Conservation (phyloP, 2,797 vertebrate genomes). For the Poeciliopsis gracilis region DNA sequence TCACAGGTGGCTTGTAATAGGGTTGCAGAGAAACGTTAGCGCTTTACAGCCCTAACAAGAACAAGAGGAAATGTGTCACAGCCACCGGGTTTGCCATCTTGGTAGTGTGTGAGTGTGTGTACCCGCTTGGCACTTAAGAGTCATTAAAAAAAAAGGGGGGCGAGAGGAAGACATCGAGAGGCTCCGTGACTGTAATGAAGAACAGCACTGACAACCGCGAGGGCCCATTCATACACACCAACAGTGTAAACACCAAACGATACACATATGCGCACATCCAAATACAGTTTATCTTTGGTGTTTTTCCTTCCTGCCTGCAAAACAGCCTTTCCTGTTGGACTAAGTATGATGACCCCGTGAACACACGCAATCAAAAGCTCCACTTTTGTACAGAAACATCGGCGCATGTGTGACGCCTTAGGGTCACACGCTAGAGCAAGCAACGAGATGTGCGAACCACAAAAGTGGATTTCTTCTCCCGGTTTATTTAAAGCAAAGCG, state of each 20-base stretch:
- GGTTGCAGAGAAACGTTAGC: conserved; percentile 42
- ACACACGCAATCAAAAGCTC: conserved; percentile 32
- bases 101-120: conserved; percentile 34
- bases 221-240: conserved; percentile 51
- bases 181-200: conserved; percentile 73
- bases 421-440: conserved; percentile 34
- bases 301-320: conserved; percentile 41
- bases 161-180: conserved; percentile 66
- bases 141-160: conserved; percentile 80
- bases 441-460: conserved; percentile 39
- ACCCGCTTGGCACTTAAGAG: conserved; percentile 73
- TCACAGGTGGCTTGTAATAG: conserved; percentile 53
- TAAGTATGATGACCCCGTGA: conserved; percentile 58
- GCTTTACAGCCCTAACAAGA: conserved; percentile 54
- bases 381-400: conserved; percentile 52
- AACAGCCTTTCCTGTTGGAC: conserved; percentile 51
- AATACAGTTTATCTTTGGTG: conserved; percentile 60
- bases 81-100: conserved; percentile 63
- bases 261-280: conserved; percentile 49
- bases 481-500: conserved; percentile 35
- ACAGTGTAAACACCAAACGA: conserved; percentile 59
- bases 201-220: conserved; percentile 65
- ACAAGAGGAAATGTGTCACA: conserved; percentile 71
- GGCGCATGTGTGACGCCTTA: conserved; percentile 38
- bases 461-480: conserved; percentile 29